Evolutionary conservation across 23 tunicate genomes (phyloP), one percentile per base, ranked within the genome.

Genomic region (Halocynthia roretzi): DNA sequence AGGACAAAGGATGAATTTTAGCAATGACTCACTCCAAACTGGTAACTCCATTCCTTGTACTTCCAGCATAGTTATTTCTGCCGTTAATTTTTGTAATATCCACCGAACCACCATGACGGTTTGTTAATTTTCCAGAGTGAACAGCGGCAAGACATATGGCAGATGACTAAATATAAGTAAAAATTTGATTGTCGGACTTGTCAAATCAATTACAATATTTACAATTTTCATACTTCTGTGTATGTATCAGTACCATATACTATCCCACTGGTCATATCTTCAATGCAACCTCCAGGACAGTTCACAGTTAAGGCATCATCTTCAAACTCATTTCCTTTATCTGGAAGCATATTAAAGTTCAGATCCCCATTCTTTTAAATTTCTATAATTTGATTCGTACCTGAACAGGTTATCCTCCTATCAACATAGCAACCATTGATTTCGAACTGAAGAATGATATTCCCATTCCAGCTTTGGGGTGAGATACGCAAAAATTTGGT

Each of bases 141-240:
- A 92, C 72, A 8, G 98, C 98, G 44, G 98, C 98, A 22, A 87
- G 98, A 73, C 98, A 92, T 20, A 92, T 56, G 8, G 98, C 91
- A 9, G 98, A 92, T 22, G 80, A 31, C 98, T 92, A 56, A 67
- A 77, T 31, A 51, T 64, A 64, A 62, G 65, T 77, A 49, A 49
- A 62, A 64, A 19, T 31, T 31, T 31, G 44, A 31, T 31, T 0
- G 44, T 31, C 44, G 44, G 4, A 31, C 44, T 31, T 31, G 1
- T 31, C 1, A 76, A 21, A 67, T 20, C 2, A 67, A 67, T 18
- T 67, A 67, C 2, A 18, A 18, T 14, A 58, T 58, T 12, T 18
- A 12, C 72, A 72, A 49, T 11, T 12, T 50, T 5, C 80, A 77
- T 76, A 86, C 98, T 62, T 85, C 91, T 14, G 98, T 82, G 73